Conservation (phyloP, 2,113 vertebrate genomes). For the Trogon melanurus region DNA sequence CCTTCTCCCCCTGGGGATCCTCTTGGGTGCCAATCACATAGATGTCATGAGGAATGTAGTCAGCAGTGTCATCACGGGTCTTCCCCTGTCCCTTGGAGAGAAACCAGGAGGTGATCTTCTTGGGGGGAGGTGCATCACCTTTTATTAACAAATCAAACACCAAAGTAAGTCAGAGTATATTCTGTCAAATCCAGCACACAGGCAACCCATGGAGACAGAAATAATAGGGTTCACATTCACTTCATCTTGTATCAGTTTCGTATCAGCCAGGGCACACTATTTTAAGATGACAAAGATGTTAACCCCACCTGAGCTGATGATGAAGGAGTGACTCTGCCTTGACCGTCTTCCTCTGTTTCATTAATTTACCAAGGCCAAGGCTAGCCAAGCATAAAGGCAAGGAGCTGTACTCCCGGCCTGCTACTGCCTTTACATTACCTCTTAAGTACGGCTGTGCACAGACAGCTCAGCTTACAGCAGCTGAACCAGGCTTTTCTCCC, state of each 20-base stretch:
- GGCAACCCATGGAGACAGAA: background rate
- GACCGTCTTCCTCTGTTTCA: background rate
- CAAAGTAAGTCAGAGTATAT: slow-evolving; percentile 37
- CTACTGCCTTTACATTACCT: background rate
- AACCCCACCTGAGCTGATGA: background rate
- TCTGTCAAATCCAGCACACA: background rate
- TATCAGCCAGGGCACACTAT: background rate
- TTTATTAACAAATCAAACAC: slow-evolving; percentile 72
- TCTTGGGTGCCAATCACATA: slow-evolving; percentile 97
- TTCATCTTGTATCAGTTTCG: rapidly evolving
- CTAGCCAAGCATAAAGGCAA: background rate
- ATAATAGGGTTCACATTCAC: background rate
- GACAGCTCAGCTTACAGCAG: background rate
- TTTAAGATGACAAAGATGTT: background rate
- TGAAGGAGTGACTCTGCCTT: background rate
- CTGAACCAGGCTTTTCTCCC: background rate
- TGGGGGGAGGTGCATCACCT: slow-evolving; percentile 90
- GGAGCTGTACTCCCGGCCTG: background rate
- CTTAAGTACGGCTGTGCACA: background rate
- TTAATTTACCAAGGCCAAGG: background rate
- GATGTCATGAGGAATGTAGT: slow-evolving; percentile 96
- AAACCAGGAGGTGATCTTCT: slow-evolving; percentile 94
- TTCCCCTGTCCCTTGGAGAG: slow-evolving; percentile 96
- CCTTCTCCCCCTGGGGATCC: slow-evolving; percentile 90
- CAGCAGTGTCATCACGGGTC: slow-evolving; percentile 92